These are phyloP conservation scores for Rhyacophila evoluta DNA, from an alignment of 2,888 invertebrate species.

Conservation along the genomic window DNA sequence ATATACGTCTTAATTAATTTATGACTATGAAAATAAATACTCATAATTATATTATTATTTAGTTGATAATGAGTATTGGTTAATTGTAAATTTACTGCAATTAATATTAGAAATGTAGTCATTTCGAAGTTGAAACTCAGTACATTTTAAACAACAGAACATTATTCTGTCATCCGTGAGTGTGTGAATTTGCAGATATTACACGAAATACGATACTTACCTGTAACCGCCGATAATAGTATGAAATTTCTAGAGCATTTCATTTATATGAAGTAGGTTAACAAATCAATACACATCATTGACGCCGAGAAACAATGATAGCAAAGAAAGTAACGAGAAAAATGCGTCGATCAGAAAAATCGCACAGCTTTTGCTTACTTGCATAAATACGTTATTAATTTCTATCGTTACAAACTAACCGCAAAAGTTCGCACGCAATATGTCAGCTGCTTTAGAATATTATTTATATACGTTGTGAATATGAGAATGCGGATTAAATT, in stretches of 20 bases:
- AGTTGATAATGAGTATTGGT: no score
- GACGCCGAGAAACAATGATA: not conserved
- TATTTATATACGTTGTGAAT: no score
- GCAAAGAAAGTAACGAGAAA: not conserved
- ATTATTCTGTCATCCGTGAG: no score
- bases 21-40: no score
- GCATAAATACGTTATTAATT: not conserved
- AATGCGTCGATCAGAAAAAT: not conserved
- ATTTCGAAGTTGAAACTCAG: no score
- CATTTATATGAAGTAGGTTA: not conserved
- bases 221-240: not conserved
- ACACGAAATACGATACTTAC: not conserved
- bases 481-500: no score
- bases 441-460: no score
- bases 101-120: no score
- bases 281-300: not conserved
- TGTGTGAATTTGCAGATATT: not conserved
- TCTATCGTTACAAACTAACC: not conserved
- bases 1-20: no score
- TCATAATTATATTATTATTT: no score
- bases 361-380: not conserved
- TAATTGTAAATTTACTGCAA: no score
- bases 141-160: no score
- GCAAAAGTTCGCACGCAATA: not conserved
- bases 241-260: not conserved